These are phyloP conservation scores for Cassiopea andromeda DNA, from an alignment of 30 jellyfish, hydroid and myxozoan species.

Conservation along the genomic window DNA sequence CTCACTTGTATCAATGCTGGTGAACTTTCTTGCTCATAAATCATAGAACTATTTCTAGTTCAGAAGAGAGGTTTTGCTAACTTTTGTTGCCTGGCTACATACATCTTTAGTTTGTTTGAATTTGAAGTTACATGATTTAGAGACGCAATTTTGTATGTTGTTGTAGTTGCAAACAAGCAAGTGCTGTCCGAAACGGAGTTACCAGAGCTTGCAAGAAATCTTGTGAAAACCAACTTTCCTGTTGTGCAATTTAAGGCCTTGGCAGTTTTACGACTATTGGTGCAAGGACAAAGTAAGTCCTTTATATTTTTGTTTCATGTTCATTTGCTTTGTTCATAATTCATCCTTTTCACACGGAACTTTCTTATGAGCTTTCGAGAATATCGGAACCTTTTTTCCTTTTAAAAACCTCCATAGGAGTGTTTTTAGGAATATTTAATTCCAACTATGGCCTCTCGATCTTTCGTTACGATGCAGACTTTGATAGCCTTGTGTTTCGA, in stretches of 20 bases:
- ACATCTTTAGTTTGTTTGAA: background rate
- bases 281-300: constrained; percentile 81
- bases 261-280: constrained; percentile 87
- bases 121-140: background rate
- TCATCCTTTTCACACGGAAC: too few species aligned
- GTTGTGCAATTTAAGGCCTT: constrained; percentile 87
- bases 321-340: background rate
- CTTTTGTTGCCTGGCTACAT: too few species aligned
- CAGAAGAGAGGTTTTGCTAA: too few species aligned
- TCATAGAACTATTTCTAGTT: too few species aligned
- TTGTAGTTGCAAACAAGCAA: constrained; percentile 65
- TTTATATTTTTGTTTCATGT: background rate
- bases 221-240: constrained; percentile 31
- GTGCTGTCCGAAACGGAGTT: constrained; percentile 67
- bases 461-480: background rate
- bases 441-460: too few species aligned
- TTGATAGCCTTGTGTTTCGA: too few species aligned
- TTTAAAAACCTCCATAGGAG: too few species aligned
- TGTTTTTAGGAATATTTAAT: too few species aligned
- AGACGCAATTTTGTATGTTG: constrained; percentile 2
- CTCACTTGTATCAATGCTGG: too few species aligned
- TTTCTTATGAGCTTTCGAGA: too few species aligned
- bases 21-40: too few species aligned
- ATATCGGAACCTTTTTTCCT: too few species aligned
- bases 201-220: constrained; percentile 64